Evolutionary conservation across 2,888 invertebrate genomes (phyloP).

Genomic region (Ophion ellenae): DNA sequence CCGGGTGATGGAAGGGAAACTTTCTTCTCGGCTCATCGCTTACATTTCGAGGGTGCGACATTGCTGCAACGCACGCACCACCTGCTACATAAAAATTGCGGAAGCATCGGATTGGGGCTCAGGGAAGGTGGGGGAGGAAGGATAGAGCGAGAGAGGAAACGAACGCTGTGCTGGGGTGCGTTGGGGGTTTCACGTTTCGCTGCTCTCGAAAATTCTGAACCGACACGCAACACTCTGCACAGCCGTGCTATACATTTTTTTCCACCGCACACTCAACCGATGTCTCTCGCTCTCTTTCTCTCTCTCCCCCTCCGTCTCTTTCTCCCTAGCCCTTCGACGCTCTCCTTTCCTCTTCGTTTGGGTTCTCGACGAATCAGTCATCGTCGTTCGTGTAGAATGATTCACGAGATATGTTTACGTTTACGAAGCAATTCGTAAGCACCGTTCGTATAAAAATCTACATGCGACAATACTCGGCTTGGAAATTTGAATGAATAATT

Average conservation of each 20-base stretch:
- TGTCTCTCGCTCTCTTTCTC: not conserved
- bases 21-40: conserved; percentile 49
- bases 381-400: not conserved
- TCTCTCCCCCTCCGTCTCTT: not conserved
- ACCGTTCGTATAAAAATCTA: not conserved
- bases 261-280: not conserved
- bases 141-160: conserved; percentile 3
- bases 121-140: not conserved
- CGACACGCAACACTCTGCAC: too few species aligned
- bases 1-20: not conserved
- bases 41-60: conserved; percentile 40
- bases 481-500: not conserved
- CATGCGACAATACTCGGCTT: not conserved
- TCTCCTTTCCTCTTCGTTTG: not conserved
- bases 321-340: not conserved
- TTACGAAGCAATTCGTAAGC: not conserved
- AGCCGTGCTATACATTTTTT: conserved; percentile 11
- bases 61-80: conserved; percentile 18
- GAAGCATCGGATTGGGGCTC: not conserved
- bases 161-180: not conserved
- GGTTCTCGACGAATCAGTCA: not conserved
- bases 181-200: conserved; percentile 39
- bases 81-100: not conserved
- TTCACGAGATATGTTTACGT: not conserved
- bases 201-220: conserved; percentile 6